A percentile compares a stretch with the other conserved stretches of the same genome.
Evolutionary conservation across 2,888 invertebrate species (phyloP).

Genomic region (Ceramica pisi): DNA sequence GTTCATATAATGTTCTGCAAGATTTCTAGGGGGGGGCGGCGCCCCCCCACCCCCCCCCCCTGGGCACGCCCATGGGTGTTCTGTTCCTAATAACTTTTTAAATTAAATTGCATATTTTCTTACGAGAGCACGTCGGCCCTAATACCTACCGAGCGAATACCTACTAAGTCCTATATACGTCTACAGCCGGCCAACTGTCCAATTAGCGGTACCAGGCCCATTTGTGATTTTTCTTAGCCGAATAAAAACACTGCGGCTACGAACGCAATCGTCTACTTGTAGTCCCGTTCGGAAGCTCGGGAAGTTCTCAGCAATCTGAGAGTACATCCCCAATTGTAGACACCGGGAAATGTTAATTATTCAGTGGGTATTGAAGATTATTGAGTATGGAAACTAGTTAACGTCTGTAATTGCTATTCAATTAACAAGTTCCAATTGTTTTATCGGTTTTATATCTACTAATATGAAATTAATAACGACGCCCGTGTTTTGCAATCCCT

Average conservation of each 20-base stretch:
- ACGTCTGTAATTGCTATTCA: constrained; percentile 34
- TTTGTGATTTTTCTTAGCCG: background rate
- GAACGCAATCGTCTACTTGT: background rate
- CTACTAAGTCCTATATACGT: no score
- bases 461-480: constrained; percentile 38
- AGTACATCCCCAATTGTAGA: background rate
- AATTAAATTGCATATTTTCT: background rate
- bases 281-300: background rate
- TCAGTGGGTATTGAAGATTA: background rate
- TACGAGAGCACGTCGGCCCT: background rate
- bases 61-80: no score
- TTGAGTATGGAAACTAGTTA: constrained; percentile 12
- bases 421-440: constrained; percentile 30
- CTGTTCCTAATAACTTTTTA: background rate
- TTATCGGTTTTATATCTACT: constrained; percentile 19
- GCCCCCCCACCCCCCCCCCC: no score
- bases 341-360: background rate
- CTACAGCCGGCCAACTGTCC: background rate
- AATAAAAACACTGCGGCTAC: background rate
- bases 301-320: background rate
- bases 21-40: no score
- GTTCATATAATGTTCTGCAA: no score
- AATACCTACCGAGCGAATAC: no score
- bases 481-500: constrained; percentile 46
- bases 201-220: background rate